Percentiles rank a stretch among this genome's conserved stretches.
phyloP scores from a whole-genome alignment of 2,888 invertebrate species.

The Neoaliturus tenellus region DNA sequence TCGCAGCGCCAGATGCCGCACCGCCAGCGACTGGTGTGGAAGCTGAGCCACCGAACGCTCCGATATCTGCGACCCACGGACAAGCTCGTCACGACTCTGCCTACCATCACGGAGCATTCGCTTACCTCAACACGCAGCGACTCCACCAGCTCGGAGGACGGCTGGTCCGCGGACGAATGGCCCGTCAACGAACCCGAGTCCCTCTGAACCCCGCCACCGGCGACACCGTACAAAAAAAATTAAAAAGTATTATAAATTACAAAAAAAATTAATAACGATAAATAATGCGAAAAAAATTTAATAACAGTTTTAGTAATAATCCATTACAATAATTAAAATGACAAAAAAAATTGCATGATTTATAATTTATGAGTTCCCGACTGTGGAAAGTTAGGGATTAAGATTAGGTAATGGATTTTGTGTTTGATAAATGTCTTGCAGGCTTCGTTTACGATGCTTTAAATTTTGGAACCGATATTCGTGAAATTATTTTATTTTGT shows the following conservation, averaged over 20 bases:
- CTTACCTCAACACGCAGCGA: conserved; percentile 74
- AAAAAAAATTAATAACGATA: conserved; percentile 32
- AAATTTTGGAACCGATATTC: background rate
- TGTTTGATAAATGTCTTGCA: background rate
- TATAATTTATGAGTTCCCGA: conserved; percentile 1
- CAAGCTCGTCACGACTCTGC: conserved; percentile 82
- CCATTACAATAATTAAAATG: background rate
- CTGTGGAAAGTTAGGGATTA: conserved; percentile 12
- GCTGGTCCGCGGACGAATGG: conserved; percentile 70
- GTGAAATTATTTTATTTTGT: background rate
- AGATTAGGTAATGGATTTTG: background rate
- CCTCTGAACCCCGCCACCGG: background rate
- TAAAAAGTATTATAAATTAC: conserved; percentile 48
- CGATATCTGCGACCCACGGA: conserved; percentile 85
- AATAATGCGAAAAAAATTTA: conserved; percentile 13
- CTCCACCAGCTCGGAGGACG: conserved; percentile 76
- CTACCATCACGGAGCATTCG: conserved; percentile 83
- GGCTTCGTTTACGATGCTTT: background rate
- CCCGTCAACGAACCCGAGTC: background rate
- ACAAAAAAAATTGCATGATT: conserved; percentile 22
- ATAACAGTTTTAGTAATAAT: conserved; percentile 9
- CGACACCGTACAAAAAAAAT: conserved; percentile 7
- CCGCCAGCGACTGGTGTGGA: conserved; percentile 86
- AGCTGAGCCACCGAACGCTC: conserved; percentile 83
- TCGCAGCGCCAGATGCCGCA: conserved; percentile 81